Evolutionary conservation across 2,113 vertebrate species (phyloP).

Genomic region (Cottus gobio): DNA sequence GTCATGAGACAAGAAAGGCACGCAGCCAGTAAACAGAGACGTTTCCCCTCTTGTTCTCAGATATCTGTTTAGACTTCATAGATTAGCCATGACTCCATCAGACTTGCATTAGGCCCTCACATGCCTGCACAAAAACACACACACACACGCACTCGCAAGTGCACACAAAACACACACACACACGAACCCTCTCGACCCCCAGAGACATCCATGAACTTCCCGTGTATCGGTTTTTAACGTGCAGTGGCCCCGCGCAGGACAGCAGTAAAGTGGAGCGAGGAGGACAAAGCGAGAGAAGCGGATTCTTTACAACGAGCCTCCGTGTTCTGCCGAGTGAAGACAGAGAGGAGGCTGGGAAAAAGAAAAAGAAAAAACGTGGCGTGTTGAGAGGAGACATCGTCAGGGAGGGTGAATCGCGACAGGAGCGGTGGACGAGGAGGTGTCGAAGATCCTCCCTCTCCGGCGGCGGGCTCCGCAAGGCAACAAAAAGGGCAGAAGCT

Average conservation of each 20-base stretch:
- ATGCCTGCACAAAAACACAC: background rate
- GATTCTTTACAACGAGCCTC: constrained; percentile 29
- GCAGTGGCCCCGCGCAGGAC: constrained; percentile 49
- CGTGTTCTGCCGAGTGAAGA: constrained; percentile 22
- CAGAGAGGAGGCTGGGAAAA: background rate
- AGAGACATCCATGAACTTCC: constrained; percentile 71
- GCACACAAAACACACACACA: background rate
- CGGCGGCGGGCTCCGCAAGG: too few relatives aligned
- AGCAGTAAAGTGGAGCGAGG: constrained; percentile 64
- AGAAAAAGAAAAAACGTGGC: constrained; percentile 6
- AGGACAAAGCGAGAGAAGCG: constrained; percentile 32
- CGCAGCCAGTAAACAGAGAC: constrained; percentile 63
- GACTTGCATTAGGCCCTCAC: constrained; percentile 29
- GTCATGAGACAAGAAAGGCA: constrained; percentile 65
- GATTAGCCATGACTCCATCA: constrained; percentile 65
- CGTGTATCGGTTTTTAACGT: constrained; percentile 68
- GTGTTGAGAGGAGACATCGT: constrained; percentile 17
- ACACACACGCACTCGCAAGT: background rate
- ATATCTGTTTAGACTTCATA: constrained; percentile 69
- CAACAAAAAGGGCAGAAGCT: constrained; percentile 55
- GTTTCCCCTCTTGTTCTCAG: constrained; percentile 48
- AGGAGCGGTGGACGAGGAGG: background rate
- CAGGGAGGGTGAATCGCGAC: constrained; percentile 17
- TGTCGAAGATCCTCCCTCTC: background rate
- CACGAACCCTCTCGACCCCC: constrained; percentile 43